Evolutionary conservation across 2,888 invertebrate species (phyloP), one percentile per base, ranked within the genome.

Genomic region (Aphodius sticticus): DNA sequence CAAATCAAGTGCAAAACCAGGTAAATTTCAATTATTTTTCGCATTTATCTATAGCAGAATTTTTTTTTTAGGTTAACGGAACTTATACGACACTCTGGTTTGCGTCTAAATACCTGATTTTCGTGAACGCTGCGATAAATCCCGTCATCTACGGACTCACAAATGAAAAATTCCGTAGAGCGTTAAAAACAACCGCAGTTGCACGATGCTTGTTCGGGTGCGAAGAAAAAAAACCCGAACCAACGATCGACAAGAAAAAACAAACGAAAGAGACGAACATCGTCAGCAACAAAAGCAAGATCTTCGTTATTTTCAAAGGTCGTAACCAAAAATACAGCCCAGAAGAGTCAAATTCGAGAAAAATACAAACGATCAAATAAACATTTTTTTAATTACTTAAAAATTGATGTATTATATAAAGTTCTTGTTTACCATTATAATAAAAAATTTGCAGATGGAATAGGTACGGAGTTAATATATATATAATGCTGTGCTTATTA

Each of bases 61-160:
- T 78, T 75, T 76, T 77, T 82, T 81, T 83, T 86, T 87, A 93
- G 93, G 91, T 92, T 0, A 89, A 92, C 4, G 91, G 92, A 7
- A 88, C 89, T 14, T 94, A 92, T 85, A 90, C 91, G 77, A 88
- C 90, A 2, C 87, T 94, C 83, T 94, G 94, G 93, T 95, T 94
- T 83, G 88, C 90, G 0, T 93, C 95, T 0, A 94, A 94, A 84
- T 94, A 91, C 84, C 88, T 95, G 1, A 93, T 95, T 87, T 93
- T 94, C 83, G 84, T 93, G 3, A 95, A 95, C 87, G 93, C 94
- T 5, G 94, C 95, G 2, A 88, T 95, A 76, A 96, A 96, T 86
- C 96, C 96, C 0, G 87, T 96, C 0, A 93, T 96, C 80, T 96
- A 95, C 83, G 95, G 95, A 3, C 92, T 94, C 79, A 94, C 93